A percentile compares a stretch with the other conserved stretches of the same genome.
phyloP scores from a whole-genome alignment of 2,113 vertebrate genomes.

The Carlito syrichta region DNA sequence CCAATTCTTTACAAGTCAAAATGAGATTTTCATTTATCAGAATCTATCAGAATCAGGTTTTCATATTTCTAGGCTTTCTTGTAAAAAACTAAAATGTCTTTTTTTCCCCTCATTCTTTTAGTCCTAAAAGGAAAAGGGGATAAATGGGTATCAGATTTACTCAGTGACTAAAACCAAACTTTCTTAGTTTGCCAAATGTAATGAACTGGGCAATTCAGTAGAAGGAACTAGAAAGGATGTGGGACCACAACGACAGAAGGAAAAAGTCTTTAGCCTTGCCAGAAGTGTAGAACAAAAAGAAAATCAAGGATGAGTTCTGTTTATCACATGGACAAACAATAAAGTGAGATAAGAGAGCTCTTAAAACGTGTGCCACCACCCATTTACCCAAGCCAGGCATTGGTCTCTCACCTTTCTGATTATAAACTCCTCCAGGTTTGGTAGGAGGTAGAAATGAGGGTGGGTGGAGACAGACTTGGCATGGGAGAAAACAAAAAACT shows the following conservation, averaged over 20 bases:
- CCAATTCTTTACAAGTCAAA: not conserved
- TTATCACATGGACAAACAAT: not conserved
- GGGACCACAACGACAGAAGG: fast-evolving
- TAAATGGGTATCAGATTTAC: not conserved
- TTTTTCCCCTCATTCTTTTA: not conserved
- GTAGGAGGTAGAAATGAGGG: not conserved
- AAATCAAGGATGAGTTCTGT: not conserved
- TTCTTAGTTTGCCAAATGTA: not conserved
- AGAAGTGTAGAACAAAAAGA: not conserved
- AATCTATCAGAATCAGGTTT: constrained; percentile 9
- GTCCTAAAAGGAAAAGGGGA: constrained; percentile 6
- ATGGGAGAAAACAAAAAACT: not conserved
- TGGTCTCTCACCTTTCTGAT: not conserved
- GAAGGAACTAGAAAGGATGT: not conserved
- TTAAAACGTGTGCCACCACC: not conserved
- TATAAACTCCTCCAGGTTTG: not conserved
- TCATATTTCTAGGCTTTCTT: not conserved
- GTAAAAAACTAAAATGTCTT: not conserved
- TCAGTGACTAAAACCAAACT: not conserved
- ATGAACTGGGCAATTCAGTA: not conserved
- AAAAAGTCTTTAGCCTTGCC: not conserved
- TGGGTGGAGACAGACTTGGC: not conserved
- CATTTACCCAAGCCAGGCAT: not conserved
- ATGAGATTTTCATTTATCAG: not conserved
- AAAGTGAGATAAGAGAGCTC: not conserved